Evolutionary conservation across 2,888 invertebrate genomes (phyloP), one percentile per base, ranked within the genome.

Genomic region (Fissipunctia ypsillon): DNA sequence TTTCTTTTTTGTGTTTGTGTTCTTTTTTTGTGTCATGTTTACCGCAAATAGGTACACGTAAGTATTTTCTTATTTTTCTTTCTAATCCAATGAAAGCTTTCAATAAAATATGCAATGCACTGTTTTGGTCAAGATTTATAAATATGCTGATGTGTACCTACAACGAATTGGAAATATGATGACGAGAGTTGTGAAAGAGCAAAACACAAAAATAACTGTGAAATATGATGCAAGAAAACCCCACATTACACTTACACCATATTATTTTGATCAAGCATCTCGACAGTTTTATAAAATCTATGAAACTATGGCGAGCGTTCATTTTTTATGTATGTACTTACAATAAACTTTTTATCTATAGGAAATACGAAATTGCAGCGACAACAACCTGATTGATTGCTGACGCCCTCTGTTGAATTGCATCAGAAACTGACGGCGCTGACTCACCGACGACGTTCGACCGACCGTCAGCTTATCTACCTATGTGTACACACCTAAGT

Each of bases 221-320:
- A 65, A 66, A 59, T 66, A 66, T 66, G 65, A 59, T 60, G 65
- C 65, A 65, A 66, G 14, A 66, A 19, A 59, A 25, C 3, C 9
- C 14, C 4, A 19, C 9, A 28, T 69, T 69, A 22, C 35, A 35
- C 9, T 45, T 69, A 35, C 68, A 69, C 68, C 35, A 68, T 45
- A 43, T 19, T 67, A 22, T 41, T 63, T 38, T 28, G 28, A 28
- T 63, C 22, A 43, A 63, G 43, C 0, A 14, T 4, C 12, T 19
- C 19, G 3, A 22, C 3, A 50, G n/a, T 28, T n/a, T 63, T 31
- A 50, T 31, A 16, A 31, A 65, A 31, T 19, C 19, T 9, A 43
- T 19, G 19, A n/a, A 31, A 3, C 25, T 60, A 38, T 7, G 50
- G 5, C 31, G 5, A 10, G 3, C 5, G 31, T 43, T 16, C 16